Percentiles rank a stretch among this genome's conserved stretches.
Conservation (phyloP, 1,140 invertebrate genomes). For the Geopemphigus sp. region DNA sequence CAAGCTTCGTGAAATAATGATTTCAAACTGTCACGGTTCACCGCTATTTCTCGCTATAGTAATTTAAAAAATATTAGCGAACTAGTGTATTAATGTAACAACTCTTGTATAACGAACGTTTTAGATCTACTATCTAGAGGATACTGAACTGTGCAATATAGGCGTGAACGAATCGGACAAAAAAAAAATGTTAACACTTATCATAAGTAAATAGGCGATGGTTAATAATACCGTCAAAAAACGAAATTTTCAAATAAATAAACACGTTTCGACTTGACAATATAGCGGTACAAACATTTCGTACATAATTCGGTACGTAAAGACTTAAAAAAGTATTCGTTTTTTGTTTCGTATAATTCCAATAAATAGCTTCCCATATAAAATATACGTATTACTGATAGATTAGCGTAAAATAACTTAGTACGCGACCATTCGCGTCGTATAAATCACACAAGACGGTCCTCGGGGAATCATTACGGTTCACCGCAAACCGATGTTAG, state of each 20-base stretch:
- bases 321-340: too few species aligned
- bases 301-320: too few species aligned
- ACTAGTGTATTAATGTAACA: not conserved
- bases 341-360: too few species aligned
- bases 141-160: not conserved
- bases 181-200: not conserved
- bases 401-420: conserved; percentile 3
- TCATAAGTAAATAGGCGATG: not conserved
- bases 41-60: not conserved
- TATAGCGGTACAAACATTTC: too few species aligned
- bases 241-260: too few species aligned
- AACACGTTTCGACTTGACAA: too few species aligned
- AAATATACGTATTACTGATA: not conserved
- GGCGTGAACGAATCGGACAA: not conserved
- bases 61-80: not conserved
- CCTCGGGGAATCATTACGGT: not conserved
- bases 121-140: not conserved
- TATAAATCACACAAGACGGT: not conserved
- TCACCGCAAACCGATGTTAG: conserved; percentile 18
- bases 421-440: conserved; percentile 23
- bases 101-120: too few species aligned
- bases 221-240: not conserved
- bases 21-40: not conserved
- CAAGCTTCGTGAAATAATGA: not conserved
- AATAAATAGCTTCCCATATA: not conserved